phyloP scores from a whole-genome alignment of 2,113 vertebrate genomes.

The Ramphastos sulfuratus region DNA sequence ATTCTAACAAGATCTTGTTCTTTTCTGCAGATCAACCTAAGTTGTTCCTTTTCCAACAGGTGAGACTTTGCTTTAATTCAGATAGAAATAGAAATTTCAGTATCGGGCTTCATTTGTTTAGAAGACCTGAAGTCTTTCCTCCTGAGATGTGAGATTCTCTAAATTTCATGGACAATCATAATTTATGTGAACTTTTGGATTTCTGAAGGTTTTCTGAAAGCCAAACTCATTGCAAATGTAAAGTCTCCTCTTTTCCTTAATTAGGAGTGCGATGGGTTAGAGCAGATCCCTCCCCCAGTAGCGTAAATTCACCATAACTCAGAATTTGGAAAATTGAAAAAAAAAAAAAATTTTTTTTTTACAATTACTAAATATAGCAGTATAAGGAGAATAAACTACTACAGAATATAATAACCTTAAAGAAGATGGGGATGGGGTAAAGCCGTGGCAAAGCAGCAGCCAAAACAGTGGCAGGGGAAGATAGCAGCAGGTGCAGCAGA shows the following conservation, averaged over 20 bases:
- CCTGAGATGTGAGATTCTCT: background rate
- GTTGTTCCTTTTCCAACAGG: background rate
- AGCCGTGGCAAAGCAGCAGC: no score
- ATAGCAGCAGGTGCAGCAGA: no score
- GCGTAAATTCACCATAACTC: no score
- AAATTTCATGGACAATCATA: background rate
- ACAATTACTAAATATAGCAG: no score
- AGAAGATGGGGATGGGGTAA: no score
- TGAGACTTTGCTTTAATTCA: background rate
- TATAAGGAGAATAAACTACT: no score
- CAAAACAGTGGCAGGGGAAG: no score
- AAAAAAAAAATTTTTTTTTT: no score
- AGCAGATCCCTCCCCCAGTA: no score
- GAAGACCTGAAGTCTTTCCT: background rate
- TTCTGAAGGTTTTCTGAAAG: background rate
- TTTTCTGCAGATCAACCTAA: fast-evolving
- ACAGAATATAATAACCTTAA: no score
- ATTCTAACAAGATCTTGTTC: background rate
- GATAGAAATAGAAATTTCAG: background rate
- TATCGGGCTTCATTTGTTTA: background rate
- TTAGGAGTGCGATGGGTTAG: background rate
- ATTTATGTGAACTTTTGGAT: background rate
- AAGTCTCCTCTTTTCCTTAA: background rate
- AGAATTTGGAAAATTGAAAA: no score
- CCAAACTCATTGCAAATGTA: background rate